These are phyloP conservation scores for Ariopsis seemanni DNA, from an alignment of 2,113 vertebrate genomes.

Conservation along the genomic window DNA sequence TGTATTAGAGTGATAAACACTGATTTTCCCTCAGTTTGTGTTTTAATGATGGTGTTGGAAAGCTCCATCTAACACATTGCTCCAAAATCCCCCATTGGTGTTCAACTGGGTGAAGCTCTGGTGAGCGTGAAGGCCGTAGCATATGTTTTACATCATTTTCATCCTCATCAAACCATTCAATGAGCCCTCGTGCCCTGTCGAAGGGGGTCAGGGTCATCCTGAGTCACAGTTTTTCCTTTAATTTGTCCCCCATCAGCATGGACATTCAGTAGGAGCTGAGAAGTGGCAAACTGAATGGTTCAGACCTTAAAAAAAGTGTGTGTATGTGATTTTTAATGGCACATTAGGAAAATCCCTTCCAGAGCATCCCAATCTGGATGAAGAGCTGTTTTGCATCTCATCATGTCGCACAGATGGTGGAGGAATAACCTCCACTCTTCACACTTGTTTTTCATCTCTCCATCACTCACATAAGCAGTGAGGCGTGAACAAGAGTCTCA, in stretches of 20 bases:
- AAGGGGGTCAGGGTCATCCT: background rate
- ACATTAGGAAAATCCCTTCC: slow-evolving; percentile 14
- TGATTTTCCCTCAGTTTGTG: background rate
- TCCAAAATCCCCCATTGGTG: background rate
- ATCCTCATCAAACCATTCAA: background rate
- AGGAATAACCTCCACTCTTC: slow-evolving; percentile 30
- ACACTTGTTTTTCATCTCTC: slow-evolving; percentile 15
- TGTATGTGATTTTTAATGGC: slow-evolving; percentile 8
- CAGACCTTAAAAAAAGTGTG: background rate
- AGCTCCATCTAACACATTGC: background rate
- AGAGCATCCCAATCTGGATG: slow-evolving; percentile 5
- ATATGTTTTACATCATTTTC: background rate
- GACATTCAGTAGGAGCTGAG: background rate
- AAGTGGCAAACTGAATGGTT: background rate
- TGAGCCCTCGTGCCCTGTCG: background rate
- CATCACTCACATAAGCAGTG: slow-evolving; percentile 23
- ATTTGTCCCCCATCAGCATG: slow-evolving; percentile 16
- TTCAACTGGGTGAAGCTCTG: background rate
- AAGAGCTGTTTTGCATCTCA: slow-evolving; percentile 8
- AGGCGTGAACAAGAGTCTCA: slow-evolving; percentile 32
- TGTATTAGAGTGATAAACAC: background rate
- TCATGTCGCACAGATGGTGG: slow-evolving; percentile 22
- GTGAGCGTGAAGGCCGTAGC: background rate
- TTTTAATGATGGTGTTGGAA: too few relatives aligned
- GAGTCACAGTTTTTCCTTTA: slow-evolving; percentile 7